Conservation (phyloP, 2,113 vertebrate genomes). For the Heteronetta atricapilla region DNA sequence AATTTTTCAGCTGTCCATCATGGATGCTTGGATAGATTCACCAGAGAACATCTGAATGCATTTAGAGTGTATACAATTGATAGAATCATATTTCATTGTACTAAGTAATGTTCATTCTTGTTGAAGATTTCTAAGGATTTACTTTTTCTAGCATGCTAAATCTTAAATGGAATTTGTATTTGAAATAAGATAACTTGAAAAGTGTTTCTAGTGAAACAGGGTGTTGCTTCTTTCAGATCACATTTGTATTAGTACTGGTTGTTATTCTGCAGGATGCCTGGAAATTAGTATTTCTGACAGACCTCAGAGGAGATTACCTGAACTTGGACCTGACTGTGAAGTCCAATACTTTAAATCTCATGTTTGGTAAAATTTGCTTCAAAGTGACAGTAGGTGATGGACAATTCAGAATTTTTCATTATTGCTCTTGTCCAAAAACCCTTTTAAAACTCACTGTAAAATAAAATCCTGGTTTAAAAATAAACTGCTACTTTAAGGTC, state of each 20-base stretch:
- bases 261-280: not conserved
- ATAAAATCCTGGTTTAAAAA: not conserved
- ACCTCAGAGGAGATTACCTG: not conserved
- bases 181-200: not conserved
- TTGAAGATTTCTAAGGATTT: not conserved
- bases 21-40: not conserved
- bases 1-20: not conserved
- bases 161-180: not conserved
- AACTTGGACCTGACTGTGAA: not conserved
- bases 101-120: not conserved
- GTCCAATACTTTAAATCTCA: not conserved
- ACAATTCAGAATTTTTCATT: not conserved
- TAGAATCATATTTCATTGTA: not conserved
- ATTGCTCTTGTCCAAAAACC: not conserved
- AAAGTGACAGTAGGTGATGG: not conserved
- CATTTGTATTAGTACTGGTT: not conserved
- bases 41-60: not conserved
- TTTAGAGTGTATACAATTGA: not conserved
- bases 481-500: not conserved
- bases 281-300: not conserved
- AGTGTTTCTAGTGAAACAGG: not conserved
- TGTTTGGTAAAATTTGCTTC: not conserved
- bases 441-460: not conserved
- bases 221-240: not conserved
- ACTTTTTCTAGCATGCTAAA: not conserved